Percentiles rank a stretch among this genome's conserved stretches.
Conservation (phyloP, 1,140 invertebrate species). For the Diprion similis region DNA sequence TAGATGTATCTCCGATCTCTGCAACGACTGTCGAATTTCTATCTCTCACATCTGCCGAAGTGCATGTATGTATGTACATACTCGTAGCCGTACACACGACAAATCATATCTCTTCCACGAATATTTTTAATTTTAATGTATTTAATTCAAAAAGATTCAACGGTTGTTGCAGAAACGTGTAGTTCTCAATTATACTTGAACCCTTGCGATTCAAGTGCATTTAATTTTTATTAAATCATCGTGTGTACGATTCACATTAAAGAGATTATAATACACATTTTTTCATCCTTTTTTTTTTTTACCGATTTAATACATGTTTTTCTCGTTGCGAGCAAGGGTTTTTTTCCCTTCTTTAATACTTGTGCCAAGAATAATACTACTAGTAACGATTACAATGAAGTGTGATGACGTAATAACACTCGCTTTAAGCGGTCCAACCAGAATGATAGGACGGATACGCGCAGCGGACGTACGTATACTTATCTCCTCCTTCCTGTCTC, state of each 20-base stretch:
- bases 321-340: constrained; percentile 8
- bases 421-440: not conserved
- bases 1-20: not conserved
- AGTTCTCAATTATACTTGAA: not conserved
- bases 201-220: not conserved
- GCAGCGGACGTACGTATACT: too few species aligned
- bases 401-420: not conserved
- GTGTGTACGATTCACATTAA: not conserved
- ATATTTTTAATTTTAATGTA: not conserved
- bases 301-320: not conserved
- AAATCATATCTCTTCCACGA: not conserved
- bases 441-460: not conserved
- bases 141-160: not conserved
- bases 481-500: not conserved
- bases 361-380: constrained; percentile 32
- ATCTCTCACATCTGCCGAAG: not conserved
- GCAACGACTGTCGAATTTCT: not conserved
- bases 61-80: not conserved
- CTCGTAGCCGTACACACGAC: not conserved
- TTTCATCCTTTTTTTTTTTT: not conserved
- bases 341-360: constrained; percentile 19
- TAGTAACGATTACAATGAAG: constrained; percentile 10
- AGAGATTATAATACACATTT: not conserved
- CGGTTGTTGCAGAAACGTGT: not conserved
- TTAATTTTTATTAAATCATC: not conserved